These are phyloP conservation scores for Pseudopodoces humilis DNA, from an alignment of 2,113 vertebrate genomes.

Conservation along the genomic window DNA sequence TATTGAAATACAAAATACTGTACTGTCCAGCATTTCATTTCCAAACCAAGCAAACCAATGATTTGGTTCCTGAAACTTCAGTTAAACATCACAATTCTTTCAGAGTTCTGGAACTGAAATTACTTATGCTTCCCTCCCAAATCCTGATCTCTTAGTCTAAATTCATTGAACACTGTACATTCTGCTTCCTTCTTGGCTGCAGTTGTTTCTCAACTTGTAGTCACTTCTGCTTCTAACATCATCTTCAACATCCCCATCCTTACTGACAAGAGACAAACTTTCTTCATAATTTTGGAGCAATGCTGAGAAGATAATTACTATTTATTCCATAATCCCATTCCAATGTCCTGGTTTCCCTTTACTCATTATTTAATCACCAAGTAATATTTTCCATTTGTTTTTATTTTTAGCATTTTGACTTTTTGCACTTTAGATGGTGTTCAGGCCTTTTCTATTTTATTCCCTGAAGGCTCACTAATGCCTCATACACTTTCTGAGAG, in stretches of 20 bases:
- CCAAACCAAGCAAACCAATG: background rate
- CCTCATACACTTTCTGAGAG: background rate
- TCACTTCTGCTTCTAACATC: background rate
- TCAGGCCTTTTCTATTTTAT: background rate
- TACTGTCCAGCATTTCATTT: background rate
- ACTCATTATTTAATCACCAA: background rate
- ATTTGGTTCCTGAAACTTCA: background rate
- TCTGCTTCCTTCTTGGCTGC: background rate
- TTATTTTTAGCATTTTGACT: conserved; percentile 29
- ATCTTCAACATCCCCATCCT: background rate
- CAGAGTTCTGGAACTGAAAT: background rate
- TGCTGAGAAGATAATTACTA: background rate
- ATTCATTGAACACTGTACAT: background rate
- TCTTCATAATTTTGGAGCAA: background rate
- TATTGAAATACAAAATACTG: background rate
- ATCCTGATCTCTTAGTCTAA: background rate
- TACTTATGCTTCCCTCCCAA: background rate
- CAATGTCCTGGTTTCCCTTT: background rate
- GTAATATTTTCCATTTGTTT: conserved; percentile 34
- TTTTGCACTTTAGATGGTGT: background rate
- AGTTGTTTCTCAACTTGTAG: background rate
- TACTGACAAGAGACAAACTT: background rate
- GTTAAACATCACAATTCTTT: background rate
- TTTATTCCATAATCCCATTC: background rate
- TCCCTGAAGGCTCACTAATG: background rate